These are phyloP conservation scores for Tipula confusa DNA, from an alignment of 2,888 invertebrate species.

Conservation along the genomic window DNA sequence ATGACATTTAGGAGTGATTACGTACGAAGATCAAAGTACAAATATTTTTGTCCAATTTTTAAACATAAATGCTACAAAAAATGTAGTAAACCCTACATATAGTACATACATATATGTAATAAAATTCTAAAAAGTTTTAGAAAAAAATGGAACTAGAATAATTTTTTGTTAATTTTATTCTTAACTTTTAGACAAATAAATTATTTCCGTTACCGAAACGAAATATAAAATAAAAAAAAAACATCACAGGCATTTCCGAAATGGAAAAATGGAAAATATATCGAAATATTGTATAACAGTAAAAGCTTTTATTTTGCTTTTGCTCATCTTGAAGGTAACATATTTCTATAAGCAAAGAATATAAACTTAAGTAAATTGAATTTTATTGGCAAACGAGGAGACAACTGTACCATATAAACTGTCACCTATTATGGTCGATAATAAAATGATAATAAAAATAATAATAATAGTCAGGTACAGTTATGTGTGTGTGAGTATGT, in stretches of 20 bases:
- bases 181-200: slow-evolving; percentile 20
- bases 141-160: background rate
- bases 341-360: background rate
- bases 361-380: slow-evolving; percentile 12
- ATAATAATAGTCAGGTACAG: slow-evolving; percentile 25
- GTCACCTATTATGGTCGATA: background rate
- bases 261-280: background rate
- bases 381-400: slow-evolving; percentile 20
- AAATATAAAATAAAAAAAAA: background rate
- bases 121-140: background rate
- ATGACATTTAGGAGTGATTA: too few relatives aligned
- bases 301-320: background rate
- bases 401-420: background rate
- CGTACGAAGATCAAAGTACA: too few relatives aligned
- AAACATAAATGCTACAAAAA: too few relatives aligned
- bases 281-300: slow-evolving; percentile 4
- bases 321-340: background rate
- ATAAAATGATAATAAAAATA: too few relatives aligned
- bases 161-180: background rate
- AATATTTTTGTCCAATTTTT: too few relatives aligned
- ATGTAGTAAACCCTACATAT: too few relatives aligned
- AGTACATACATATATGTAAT: background rate
- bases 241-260: background rate
- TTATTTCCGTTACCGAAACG: background rate
- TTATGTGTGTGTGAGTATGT: background rate